phyloP scores from a whole-genome alignment of 1,140 invertebrate genomes.

The Lepidurus packardi region DNA sequence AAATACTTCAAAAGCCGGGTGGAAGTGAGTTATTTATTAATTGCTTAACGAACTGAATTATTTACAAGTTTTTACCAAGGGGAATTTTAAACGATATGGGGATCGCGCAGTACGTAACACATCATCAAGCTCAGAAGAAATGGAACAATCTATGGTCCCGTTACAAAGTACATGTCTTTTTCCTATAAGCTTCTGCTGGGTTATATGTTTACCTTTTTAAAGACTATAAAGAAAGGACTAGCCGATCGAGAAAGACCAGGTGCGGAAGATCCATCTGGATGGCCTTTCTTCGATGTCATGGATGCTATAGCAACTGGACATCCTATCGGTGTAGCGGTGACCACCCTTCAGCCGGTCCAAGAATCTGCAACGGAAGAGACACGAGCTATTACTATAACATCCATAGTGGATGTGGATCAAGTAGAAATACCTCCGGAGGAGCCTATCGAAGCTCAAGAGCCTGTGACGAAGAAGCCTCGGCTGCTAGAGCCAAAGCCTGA shows the following conservation, averaged over 20 bases:
- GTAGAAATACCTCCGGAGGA: not conserved
- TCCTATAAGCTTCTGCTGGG: not conserved
- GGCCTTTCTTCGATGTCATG: conserved; percentile 32
- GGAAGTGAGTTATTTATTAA: conserved; percentile 32
- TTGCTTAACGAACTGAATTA: not conserved
- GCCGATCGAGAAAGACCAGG: conserved; percentile 13
- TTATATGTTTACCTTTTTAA: not conserved
- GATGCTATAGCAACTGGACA: conserved; percentile 34
- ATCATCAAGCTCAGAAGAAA: conserved; percentile 34
- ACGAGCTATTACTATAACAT: not conserved
- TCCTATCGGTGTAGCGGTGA: conserved; percentile 1
- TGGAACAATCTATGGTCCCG: conserved; percentile 34
- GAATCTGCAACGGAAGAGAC: not conserved
- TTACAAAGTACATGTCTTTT: conserved; percentile 26
- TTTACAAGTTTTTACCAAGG: conserved; percentile 1
- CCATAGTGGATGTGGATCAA: not conserved
- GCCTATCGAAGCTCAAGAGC: not conserved
- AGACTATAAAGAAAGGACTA: not conserved
- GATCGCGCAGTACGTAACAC: conserved; percentile 27
- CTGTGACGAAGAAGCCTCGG: not conserved
- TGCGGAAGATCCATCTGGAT: conserved; percentile 27
- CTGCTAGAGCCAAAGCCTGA: not conserved
- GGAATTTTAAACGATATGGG: conserved; percentile 33
- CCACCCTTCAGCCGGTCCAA: not conserved
- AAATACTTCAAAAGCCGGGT: conserved; percentile 30